Evolutionary conservation across 2,113 vertebrate species (phyloP), one percentile per base, ranked within the genome.

Genomic region (Thryonomys swinderianus): DNA sequence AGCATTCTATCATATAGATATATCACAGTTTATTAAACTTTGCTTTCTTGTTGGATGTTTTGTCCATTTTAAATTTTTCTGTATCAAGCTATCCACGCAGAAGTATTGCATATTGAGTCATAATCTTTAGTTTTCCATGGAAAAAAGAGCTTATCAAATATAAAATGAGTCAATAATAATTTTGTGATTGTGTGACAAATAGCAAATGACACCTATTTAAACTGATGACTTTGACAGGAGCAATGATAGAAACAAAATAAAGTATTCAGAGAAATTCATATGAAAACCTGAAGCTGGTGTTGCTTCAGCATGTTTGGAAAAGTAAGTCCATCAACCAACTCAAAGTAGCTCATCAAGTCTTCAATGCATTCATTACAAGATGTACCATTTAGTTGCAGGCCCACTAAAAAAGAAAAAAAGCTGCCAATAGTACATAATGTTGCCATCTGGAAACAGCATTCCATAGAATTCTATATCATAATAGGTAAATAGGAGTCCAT

Each of bases 11-110:
- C 13, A 7, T 82, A 42, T 14, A 23, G 20, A 2, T 69, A 1
- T 69, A 11, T 76, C 48, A 25, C 61, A 53, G 71, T 66, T 57
- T 84, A 76, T 93, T 93, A 95, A 83, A 67, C 23, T 34, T 78
- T 21, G 21, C 21, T 45, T 95, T 40, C 55, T 17, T 57, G 2
- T 42, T 84, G 34, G 11, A 27, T 83, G 4, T 61, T 83, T 66
- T 57, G 9, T 55, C 64, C n/a, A 37, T 81, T 97, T 90, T 37
- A 30, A 78, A 89, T 62, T 80, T 95, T 86, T 95, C 21, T 88
- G n/a, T 95, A 34, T 79, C 17, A 76, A 95, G 14, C 18, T 51
- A 14, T 78, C 51, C 27, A 83, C 78, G 76, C 62, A 40, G 82
- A 96, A 83, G 40, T 11, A 34, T 64, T 81, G 5, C n/a, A 51